Base-by-base conservation (phyloP, 2,797 vertebrate species). In the Sebastes iracundus region DNA sequence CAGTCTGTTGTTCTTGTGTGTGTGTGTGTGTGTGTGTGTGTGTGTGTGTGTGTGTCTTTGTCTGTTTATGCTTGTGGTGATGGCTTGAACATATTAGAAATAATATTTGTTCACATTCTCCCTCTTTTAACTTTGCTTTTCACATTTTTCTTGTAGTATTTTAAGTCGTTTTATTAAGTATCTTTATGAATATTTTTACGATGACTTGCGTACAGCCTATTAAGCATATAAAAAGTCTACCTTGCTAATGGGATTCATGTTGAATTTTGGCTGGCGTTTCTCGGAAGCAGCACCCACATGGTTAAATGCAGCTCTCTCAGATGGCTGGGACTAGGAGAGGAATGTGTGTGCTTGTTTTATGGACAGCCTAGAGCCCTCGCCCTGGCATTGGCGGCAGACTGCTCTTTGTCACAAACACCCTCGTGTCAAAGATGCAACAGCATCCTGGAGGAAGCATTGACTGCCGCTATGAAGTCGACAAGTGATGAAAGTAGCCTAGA, bases 401-500 rank as follows among this genome's bases (percentile, higher is more conserved):
- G 96, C 93, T 96, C 76, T 96, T 94, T 97, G 96, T 97, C 96
- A 96, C 95, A 96, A 97, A 96, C 96, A 96, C 96, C 85, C 85
- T 91, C 79, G 76, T 93, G 94, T 96, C 96, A 95, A 92, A 96
- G 96, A 97, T 95, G 91, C 94, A 96, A 91, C 95, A 93, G 97
- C 96, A 95, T 97, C 96, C 96, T 95, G 94, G 95, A 97, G 95
- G 96, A 97, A 97, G 96, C 97, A 96, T 96, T 95, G 96, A 96
- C 95, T 96, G 97, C 94, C 78, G 93, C 94, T 96, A 97, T 96
- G 96, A 96, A 97, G 95, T 96, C 94, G 96, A 97, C 97, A 97
- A 96, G 96, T 97, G 97, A 97, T 97, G 97, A 98, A 98, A 97
- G 97, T 96, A 95, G 95, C 96, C 97, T 96, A 95, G 96, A 97